Percentiles rank a stretch among this genome's conserved stretches.
These are phyloP conservation scores for Cheumatopsyche charites DNA, from an alignment of 1,140 invertebrate genomes.

Conservation along the genomic window DNA sequence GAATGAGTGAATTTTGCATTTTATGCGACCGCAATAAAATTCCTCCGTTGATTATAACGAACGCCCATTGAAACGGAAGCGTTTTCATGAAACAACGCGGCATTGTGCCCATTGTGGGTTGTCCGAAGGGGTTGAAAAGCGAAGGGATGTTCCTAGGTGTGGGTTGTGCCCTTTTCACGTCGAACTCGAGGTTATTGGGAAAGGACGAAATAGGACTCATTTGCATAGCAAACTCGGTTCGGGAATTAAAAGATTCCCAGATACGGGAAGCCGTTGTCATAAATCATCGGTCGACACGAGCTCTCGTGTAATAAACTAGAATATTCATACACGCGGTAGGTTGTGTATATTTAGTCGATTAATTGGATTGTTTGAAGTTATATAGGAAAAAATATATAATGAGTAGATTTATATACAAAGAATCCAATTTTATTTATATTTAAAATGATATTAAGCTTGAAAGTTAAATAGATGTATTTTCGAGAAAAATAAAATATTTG, in stretches of 20 bases:
- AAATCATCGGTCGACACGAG: constrained; percentile 40
- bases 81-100: constrained; percentile 23
- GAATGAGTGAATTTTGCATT: constrained; percentile 22
- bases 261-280: constrained; percentile 34
- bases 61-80: constrained; percentile 24
- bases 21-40: constrained; percentile 27
- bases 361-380: too few species aligned
- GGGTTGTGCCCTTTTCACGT: neutral
- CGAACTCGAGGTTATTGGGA: constrained; percentile 4
- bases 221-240: constrained; percentile 44
- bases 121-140: neutral
- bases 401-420: too few species aligned
- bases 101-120: constrained; percentile 13
- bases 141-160: neutral
- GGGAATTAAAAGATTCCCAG: constrained; percentile 47
- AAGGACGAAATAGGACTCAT: constrained; percentile 38
- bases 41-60: constrained; percentile 8
- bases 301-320: constrained; percentile 8
- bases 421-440: too few species aligned
- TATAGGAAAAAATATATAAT: too few species aligned
- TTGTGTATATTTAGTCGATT: too few species aligned
- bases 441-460: too few species aligned
- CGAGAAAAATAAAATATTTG: too few species aligned
- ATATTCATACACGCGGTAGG: neutral
- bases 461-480: too few species aligned